A percentile compares a stretch with the other conserved stretches of the same genome.
phyloP scores from a whole-genome alignment of 2,888 invertebrate genomes.

The Agrotis puta region DNA sequence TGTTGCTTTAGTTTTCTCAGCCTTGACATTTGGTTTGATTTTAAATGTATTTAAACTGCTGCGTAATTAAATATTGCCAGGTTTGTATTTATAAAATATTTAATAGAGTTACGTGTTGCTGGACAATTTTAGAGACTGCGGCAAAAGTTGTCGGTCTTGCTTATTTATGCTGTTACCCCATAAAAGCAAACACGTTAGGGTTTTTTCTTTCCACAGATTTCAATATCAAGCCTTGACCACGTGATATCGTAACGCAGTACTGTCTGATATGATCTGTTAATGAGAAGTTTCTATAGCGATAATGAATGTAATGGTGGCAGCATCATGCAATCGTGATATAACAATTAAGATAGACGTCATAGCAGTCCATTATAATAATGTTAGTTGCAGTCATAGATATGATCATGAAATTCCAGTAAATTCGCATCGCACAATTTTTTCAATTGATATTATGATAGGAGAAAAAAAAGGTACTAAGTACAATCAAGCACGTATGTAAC shows the following conservation, averaged over 20 bases:
- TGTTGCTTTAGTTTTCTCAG: slow-evolving; percentile 27
- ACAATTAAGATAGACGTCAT: slow-evolving; percentile 45
- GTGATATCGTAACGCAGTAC: slow-evolving; percentile 22
- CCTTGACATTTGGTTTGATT: slow-evolving; percentile 63
- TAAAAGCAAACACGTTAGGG: slow-evolving; percentile 20
- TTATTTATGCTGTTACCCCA: slow-evolving; percentile 5
- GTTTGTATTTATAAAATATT: slow-evolving; percentile 30
- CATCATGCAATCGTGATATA: slow-evolving; percentile 58
- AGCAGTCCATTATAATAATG: slow-evolving; percentile 25
- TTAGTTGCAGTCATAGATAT: slow-evolving; percentile 26
- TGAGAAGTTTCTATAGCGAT: slow-evolving; percentile 48
- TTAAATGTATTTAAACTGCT: slow-evolving; percentile 25
- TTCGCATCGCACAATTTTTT: neutral
- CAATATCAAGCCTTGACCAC: slow-evolving; percentile 26
- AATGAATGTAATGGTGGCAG: slow-evolving; percentile 40
- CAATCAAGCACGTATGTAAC: slow-evolving; percentile 17
- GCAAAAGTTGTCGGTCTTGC: slow-evolving; percentile 20
- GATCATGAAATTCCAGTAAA: slow-evolving; percentile 25
- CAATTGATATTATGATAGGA: slow-evolving; percentile 5
- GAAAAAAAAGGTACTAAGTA: neutral
- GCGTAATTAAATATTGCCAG: slow-evolving; percentile 38
- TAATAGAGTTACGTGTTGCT: slow-evolving; percentile 43
- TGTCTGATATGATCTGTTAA: slow-evolving; percentile 50
- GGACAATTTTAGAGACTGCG: slow-evolving; percentile 27
- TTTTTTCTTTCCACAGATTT: slow-evolving; percentile 27